These are phyloP conservation scores for Phylloscopus trochiloides DNA, from an alignment of 2,113 vertebrate genomes.

Conservation along the genomic window DNA sequence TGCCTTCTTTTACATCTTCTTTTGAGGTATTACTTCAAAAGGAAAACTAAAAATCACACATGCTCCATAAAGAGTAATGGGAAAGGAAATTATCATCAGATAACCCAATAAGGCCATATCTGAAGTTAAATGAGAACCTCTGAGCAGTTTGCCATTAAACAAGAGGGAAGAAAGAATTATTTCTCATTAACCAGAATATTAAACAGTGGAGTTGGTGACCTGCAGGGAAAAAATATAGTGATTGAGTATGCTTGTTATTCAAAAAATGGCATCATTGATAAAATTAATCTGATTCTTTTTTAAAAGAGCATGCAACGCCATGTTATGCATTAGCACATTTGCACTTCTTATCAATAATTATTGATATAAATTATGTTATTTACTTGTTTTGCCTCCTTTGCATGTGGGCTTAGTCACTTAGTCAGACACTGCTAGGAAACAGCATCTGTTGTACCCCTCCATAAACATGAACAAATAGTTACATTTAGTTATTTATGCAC, in stretches of 20 bases:
- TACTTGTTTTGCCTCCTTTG: not conserved
- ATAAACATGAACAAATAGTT: not conserved
- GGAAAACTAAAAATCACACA: not conserved
- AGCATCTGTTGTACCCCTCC: slow-evolving; percentile 1
- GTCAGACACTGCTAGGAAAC: not conserved
- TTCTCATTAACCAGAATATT: not conserved
- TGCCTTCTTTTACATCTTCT: not conserved
- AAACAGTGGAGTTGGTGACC: not conserved
- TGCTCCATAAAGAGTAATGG: not conserved
- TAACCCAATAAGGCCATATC: not conserved
- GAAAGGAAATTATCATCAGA: not conserved
- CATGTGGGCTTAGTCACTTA: not conserved
- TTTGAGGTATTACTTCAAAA: not conserved
- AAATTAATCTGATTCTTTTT: not conserved
- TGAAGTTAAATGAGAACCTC: not conserved
- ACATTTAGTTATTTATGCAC: slow-evolving; percentile 4
- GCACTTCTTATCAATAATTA: slow-evolving; percentile 5
- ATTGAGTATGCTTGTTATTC: not conserved
- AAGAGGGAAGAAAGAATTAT: not conserved
- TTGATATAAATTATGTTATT: slow-evolving; percentile 28
- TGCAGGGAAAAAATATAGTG: not conserved
- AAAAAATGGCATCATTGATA: not conserved
- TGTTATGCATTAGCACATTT: not conserved
- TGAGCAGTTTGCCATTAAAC: not conserved
- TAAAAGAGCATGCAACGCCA: not conserved